Evolutionary conservation across 1,140 invertebrate genomes (phyloP).

Genomic region (Megalonaias nervosa): DNA sequence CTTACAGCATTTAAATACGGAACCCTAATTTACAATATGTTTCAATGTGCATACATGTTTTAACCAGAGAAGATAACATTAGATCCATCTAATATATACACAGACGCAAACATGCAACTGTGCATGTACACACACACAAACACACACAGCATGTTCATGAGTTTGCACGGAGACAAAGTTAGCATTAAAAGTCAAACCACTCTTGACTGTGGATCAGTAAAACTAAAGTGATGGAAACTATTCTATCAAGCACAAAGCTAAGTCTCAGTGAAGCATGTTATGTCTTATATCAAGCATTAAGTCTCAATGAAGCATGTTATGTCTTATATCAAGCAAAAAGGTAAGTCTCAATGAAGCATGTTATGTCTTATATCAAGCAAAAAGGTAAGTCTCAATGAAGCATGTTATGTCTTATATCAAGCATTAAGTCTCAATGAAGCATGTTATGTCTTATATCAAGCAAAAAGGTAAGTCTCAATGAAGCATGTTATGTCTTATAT

Average conservation of each 20-base stretch:
- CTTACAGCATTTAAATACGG: no score
- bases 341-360: background rate
- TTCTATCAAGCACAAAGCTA: background rate
- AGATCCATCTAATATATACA: no score
- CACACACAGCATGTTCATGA: no score
- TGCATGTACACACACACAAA: no score
- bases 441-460: background rate
- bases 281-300: no score
- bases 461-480: background rate
- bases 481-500: background rate
- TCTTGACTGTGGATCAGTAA: background rate
- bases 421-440: background rate
- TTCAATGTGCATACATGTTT: no score
- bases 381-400: background rate
- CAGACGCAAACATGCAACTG: no score
- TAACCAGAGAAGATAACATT: no score
- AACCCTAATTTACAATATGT: no score
- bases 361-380: background rate
- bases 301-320: background rate
- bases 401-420: background rate
- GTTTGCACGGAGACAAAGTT: background rate
- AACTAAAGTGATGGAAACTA: background rate
- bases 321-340: background rate
- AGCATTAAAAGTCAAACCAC: background rate
- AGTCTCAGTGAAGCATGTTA: background rate